These are phyloP conservation scores for Saturnia japonica DNA, from an alignment of 2,888 invertebrate genomes.

Conservation along the genomic window DNA sequence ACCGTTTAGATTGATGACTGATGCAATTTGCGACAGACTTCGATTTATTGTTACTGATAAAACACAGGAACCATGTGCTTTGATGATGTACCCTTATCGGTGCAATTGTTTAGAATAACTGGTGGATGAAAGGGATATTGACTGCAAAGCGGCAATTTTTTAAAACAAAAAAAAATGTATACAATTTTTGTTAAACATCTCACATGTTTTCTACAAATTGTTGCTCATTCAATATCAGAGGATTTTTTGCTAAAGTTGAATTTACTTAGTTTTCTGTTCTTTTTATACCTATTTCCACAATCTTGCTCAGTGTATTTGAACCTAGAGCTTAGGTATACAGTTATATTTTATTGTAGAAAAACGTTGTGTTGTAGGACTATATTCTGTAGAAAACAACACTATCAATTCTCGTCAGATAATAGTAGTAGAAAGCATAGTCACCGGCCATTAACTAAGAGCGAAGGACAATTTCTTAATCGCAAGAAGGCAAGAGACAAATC, in stretches of 20 bases:
- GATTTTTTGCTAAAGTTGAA: too few species aligned
- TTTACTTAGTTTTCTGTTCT: background rate
- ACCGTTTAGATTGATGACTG: slow-evolving; percentile 78
- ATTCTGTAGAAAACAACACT: background rate
- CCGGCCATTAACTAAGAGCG: slow-evolving; percentile 40
- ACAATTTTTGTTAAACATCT: too few species aligned
- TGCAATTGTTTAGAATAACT: slow-evolving; percentile 36
- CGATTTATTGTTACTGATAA: slow-evolving; percentile 76
- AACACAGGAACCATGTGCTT: slow-evolving; percentile 58
- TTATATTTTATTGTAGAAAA: background rate
- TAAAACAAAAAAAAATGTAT: background rate
- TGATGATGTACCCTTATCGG: slow-evolving; percentile 50
- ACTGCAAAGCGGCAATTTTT: background rate
- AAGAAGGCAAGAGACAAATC: slow-evolving; percentile 70
- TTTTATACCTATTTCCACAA: background rate
- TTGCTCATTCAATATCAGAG: too few species aligned
- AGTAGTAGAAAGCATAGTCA: slow-evolving; percentile 10
- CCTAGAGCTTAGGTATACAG: background rate
- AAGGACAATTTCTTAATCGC: slow-evolving; percentile 71
- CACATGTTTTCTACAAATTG: too few species aligned
- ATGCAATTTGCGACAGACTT: slow-evolving; percentile 77
- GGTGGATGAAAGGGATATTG: background rate
- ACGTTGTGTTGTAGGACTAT: too few species aligned
- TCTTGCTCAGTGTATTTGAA: background rate
- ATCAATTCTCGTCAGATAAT: background rate